A percentile compares a stretch with the other conserved stretches of the same genome.
Conservation (phyloP, 2,888 invertebrate genomes). For the Anthrax anthrax region DNA sequence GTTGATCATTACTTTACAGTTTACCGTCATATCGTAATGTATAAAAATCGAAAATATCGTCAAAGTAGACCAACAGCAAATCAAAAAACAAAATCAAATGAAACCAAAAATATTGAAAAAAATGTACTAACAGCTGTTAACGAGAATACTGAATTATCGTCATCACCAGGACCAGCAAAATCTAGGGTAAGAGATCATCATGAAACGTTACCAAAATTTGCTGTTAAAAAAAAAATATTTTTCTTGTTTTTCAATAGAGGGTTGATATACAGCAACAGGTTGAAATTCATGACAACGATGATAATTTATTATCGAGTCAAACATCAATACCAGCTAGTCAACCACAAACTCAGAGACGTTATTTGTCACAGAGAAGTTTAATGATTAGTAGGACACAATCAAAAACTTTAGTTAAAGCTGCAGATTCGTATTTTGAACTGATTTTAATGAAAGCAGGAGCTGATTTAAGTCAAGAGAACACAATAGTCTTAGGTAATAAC, state of each 20-base stretch:
- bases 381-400: constrained; percentile 25
- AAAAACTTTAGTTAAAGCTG: constrained; percentile 17
- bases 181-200: too few species aligned
- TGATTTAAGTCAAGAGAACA: constrained; percentile 23
- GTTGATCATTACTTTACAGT: too few species aligned
- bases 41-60: too few species aligned
- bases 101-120: too few species aligned
- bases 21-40: too few species aligned
- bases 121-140: too few species aligned
- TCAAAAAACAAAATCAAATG: too few species aligned
- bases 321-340: constrained; percentile 31
- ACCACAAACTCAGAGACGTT: constrained; percentile 28
- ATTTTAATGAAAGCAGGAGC: constrained; percentile 27
- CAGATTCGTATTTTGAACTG: constrained; percentile 29
- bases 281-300: constrained; percentile 4
- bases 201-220: too few species aligned
- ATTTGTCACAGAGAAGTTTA: constrained; percentile 29
- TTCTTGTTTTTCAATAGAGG: neutral
- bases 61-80: too few species aligned
- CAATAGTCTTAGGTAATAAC: constrained; percentile 25
- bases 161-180: too few species aligned
- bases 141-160: too few species aligned
- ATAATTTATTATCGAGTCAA: constrained; percentile 18
- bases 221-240: too few species aligned
- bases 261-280: neutral